Evolutionary conservation across 2,113 vertebrate genomes (phyloP).

Genomic region (Coturnix japonica): DNA sequence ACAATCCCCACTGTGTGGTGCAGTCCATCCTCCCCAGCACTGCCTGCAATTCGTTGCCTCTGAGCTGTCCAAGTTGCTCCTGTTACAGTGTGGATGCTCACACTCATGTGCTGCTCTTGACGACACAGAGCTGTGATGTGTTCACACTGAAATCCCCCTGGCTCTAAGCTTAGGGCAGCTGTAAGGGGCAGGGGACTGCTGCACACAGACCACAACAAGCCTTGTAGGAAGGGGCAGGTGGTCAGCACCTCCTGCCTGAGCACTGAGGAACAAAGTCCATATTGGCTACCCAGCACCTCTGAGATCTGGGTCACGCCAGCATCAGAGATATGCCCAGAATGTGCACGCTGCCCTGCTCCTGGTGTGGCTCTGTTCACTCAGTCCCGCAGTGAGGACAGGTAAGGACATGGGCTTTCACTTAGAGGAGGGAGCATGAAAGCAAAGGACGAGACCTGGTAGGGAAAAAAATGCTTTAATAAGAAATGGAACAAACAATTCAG

Average conservation of each 20-base stretch:
- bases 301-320: background rate
- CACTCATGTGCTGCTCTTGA: background rate
- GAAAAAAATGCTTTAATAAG: constrained; percentile 36
- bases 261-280: background rate
- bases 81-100: background rate
- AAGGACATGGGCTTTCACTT: background rate
- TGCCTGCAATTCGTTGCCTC: background rate
- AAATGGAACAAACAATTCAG: background rate
- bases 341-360: background rate
- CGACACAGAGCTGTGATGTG: background rate
- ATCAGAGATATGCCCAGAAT: background rate
- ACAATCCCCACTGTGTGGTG: rapidly evolving
- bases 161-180: background rate
- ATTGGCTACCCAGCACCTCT: background rate
- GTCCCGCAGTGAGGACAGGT: background rate
- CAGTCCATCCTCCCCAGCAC: background rate
- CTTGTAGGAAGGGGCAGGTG: background rate
- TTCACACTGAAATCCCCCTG: background rate
- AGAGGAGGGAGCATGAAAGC: background rate
- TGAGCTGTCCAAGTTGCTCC: background rate
- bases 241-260: background rate
- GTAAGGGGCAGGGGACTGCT: background rate
- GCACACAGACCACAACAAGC: background rate
- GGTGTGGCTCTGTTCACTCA: background rate
- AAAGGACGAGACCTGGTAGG: background rate